Evolutionary conservation across 1,140 invertebrate genomes (phyloP), one percentile per base, ranked within the genome.

Genomic region (Drosophila pallidifrons): DNA sequence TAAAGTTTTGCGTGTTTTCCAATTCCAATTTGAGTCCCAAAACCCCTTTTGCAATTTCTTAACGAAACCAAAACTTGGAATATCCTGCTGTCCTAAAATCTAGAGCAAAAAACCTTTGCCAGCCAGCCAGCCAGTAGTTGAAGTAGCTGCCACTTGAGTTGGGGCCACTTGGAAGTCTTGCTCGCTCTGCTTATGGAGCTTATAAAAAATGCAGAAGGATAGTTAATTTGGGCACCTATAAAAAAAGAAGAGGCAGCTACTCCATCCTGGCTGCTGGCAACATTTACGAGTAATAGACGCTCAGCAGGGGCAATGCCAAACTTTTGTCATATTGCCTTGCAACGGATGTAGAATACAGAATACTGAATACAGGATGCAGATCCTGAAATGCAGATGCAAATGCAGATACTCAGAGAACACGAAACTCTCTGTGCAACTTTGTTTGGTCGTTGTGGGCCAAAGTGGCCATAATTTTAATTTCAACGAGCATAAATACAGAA

Each of bases 401-500:
- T 46, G 25, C 43, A 46, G 57, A 6, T n/a, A 54, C 52, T 38
- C 7, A 30, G 8, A 5, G 32, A 57, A 57, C 35, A 20, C 54
- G 16, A n/a, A 30, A 32, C 10, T 32, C 20, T 10, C 59, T 47
- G 46, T 0, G 47, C 35, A 74, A 74, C 57, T 38, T 61, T 59
- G 52, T 60, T 25, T 30, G 49, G 66, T 63, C 73, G 76, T 83
- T 83, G 77, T 71, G 52, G 57, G 64, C 59, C 73, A 77, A 87
- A 88, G 82, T 87, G 83, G 80, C 77, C 80, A 75, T 87, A 79
- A 87, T 87, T 87, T 83, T 83, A 88, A 83, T 87, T 87, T 87
- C 80, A 77, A 88, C 73, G 82, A 88, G 83, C 80, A 45, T 43
- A 71, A 86, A 86, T 43, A 76, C 74, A 87, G 64, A n/a, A 64